phyloP scores from a whole-genome alignment of 2,797 vertebrate genomes.

The Bryconaethiops microstoma region DNA sequence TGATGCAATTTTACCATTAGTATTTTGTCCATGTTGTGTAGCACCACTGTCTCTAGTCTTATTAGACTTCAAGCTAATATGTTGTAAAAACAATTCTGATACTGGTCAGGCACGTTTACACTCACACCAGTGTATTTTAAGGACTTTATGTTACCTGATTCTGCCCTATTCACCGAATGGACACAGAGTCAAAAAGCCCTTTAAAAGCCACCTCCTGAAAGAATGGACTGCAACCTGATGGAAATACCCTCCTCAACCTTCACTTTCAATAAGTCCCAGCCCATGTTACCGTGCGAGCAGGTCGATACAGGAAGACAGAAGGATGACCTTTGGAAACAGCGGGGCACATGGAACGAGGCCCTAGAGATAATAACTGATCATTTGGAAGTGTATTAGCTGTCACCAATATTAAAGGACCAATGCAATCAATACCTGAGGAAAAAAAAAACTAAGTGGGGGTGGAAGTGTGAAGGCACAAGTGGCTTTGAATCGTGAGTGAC shows the following conservation, averaged over 20 bases:
- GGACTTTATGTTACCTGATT: conserved; percentile 60
- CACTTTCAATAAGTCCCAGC: conserved; percentile 67
- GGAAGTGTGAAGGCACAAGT: conserved; percentile 30
- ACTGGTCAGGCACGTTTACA: conserved; percentile 4
- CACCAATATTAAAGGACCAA: conserved; percentile 73
- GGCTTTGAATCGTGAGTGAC: conserved; percentile 38
- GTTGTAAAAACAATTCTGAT: background rate
- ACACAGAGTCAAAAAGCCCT: conserved; percentile 62
- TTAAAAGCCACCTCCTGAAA: conserved; percentile 61
- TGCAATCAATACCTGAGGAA: conserved; percentile 67
- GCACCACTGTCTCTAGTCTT: background rate
- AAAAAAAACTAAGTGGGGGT: conserved; percentile 43
- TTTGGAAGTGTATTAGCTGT: conserved; percentile 76
- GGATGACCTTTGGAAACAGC: conserved; percentile 78
- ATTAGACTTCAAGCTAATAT: background rate
- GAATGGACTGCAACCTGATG: conserved; percentile 55
- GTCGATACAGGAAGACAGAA: conserved; percentile 76
- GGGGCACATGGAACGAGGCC: conserved; percentile 71
- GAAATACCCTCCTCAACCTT: conserved; percentile 63
- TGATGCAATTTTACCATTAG: no score
- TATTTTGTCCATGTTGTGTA: background rate
- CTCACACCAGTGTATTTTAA: conserved; percentile 47
- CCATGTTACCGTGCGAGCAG: conserved; percentile 66
- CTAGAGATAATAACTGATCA: conserved; percentile 77
- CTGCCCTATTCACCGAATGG: conserved; percentile 58